Evolutionary conservation across 2,113 vertebrate species (phyloP), one percentile per base, ranked within the genome.

Genomic region (Thunnus maccoyii): DNA sequence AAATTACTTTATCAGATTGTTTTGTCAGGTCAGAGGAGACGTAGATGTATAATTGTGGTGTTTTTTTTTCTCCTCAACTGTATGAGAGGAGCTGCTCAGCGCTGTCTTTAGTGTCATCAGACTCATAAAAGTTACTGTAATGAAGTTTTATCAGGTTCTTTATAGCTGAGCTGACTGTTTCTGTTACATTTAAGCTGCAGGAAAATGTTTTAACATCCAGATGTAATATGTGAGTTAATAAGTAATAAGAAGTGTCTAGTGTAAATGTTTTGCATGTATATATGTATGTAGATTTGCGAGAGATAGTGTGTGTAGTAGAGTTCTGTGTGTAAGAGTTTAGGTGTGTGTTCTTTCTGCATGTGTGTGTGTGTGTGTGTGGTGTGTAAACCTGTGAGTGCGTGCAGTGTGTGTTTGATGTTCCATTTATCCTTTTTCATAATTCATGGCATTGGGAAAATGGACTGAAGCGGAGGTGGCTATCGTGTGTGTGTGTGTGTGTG

Each of bases 341-440:
- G 32, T 32, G 61, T 68, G 64, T 78, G 41, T 71, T 72, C 17
- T 74, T 63, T 8, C 36, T 79, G n/a, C 72, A 46, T 66, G 27
- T 71, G 67, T 52, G 27, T 52, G 54, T 69, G 20, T 51, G 70
- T 57, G 73, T 74, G 68, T 80, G 82, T 83, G 1, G 78, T 58
- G n/a, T 82, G 57, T 25, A 22, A 52, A 74, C 60, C 71, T 81
- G 47, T 22, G 52, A 82, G 80, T 72, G 80, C 4, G 30, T 65
- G 72, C 47, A 73, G 86, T 85, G 89, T 92, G 90, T 90, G 81
- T 87, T 62, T 87, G 86, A 90, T 90, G 88, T 89, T 89, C 86
- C 89, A 89, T 92, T 92, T 91, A 84, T 76, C 72, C 86, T 92
- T 73, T 88, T 89, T 91, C 84, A 93, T 92, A 89, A 93, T 94